Percentiles rank a stretch among this genome's conserved stretches.
Evolutionary conservation across 2,113 vertebrate species (phyloP).

Genomic region (Carassius carassius): DNA sequence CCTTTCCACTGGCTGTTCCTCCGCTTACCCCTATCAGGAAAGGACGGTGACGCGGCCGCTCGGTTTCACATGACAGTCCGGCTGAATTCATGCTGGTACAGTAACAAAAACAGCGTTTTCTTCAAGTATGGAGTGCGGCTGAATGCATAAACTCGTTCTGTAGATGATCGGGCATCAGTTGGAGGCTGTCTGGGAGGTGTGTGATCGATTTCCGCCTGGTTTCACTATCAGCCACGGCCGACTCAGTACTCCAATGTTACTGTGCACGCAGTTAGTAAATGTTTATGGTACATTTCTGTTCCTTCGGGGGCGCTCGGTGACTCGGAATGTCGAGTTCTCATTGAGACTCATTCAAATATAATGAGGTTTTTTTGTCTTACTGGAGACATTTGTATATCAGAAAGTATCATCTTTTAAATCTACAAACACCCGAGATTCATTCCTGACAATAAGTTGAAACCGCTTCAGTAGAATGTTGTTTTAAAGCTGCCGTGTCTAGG

Average conservation of each 20-base stretch:
- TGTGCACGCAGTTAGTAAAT: neutral
- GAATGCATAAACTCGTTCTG: too few relatives aligned
- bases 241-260: neutral
- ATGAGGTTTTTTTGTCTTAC: neutral
- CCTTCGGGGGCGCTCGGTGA: neutral
- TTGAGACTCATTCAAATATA: neutral
- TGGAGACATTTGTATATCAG: neutral
- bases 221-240: neutral
- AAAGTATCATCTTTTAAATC: neutral
- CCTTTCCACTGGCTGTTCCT: slow-evolving; percentile 93
- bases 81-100: slow-evolving; percentile 73
- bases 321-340: neutral
- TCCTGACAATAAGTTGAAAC: too few relatives aligned
- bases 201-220: neutral
- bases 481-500: too few relatives aligned
- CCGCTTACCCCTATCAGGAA: slow-evolving; percentile 94
- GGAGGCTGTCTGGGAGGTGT: neutral
- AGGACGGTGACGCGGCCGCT: slow-evolving; percentile 80
- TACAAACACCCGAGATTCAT: neutral
- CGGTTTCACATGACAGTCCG: slow-evolving; percentile 66
- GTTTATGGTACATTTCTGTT: neutral
- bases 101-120: neutral
- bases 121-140: neutral
- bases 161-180: neutral
- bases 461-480: neutral